phyloP scores from a whole-genome alignment of 1,140 invertebrate species.

The Megathymus violae region DNA sequence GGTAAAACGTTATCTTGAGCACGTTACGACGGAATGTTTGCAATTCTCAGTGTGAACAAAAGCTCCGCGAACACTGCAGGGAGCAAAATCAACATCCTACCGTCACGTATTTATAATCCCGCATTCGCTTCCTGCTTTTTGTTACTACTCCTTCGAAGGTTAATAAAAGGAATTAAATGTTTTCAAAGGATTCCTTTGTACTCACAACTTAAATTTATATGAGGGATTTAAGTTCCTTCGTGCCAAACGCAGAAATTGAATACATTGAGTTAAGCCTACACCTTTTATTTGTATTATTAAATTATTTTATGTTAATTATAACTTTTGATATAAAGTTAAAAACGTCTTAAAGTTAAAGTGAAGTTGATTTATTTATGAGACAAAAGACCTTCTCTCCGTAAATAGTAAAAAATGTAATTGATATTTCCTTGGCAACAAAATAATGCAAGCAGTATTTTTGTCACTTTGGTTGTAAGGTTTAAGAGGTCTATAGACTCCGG shows the following conservation, averaged over 20 bases:
- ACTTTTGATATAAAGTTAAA: no score
- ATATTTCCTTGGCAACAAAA: no score
- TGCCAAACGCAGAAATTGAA: slow-evolving; percentile 6
- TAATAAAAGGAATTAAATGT: slow-evolving; percentile 65
- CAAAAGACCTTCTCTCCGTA: no score
- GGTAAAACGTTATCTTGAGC: slow-evolving; percentile 45
- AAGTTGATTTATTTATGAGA: no score
- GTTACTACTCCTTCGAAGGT: slow-evolving; percentile 55
- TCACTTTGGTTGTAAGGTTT: no score
- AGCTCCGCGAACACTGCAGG: slow-evolving; percentile 51
- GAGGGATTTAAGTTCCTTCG: slow-evolving; percentile 21
- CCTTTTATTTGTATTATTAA: no score
- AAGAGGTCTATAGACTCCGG: no score
- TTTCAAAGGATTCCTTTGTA: slow-evolving; percentile 47
- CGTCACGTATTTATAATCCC: slow-evolving; percentile 76
- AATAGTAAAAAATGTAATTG: no score
- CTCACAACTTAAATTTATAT: slow-evolving; percentile 20
- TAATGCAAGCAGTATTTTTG: no score
- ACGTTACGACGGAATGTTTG: slow-evolving; percentile 51
- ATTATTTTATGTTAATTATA: no score
- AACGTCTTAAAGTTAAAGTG: no score
- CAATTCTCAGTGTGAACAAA: slow-evolving; percentile 65
- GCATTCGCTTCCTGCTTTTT: slow-evolving; percentile 74
- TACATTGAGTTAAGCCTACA: neutral
- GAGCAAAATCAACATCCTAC: slow-evolving; percentile 75